Evolutionary conservation across 92 coral and sea anemone genomes (phyloP), one percentile per base, ranked within the genome.

Genomic region (Palythoa heliodiscus): DNA sequence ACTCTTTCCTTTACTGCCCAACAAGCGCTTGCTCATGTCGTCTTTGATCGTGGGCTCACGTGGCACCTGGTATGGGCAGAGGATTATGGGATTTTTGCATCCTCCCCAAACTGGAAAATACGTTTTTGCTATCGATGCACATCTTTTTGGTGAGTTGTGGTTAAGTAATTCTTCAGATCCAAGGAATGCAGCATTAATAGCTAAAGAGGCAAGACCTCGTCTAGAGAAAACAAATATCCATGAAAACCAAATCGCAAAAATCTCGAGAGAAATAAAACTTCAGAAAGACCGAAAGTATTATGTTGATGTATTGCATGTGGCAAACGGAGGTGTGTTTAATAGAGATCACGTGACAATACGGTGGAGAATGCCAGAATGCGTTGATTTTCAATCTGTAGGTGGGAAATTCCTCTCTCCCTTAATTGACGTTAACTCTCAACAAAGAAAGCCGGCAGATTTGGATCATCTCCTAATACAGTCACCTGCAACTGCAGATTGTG

Each of bases 21-120:
- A 63, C 70, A 71, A 89, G 67, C 88, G 89, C 22, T 85, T 83
- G 53, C 69, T 93, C 71, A 90, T 88, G 22, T 73, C 74, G 70
- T 75, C 87, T 5, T 89, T 92, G 60, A 86, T 83, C 73, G 88
- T 93, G 11, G 80, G 86, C 52, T 89, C 88, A 70, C 70, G 79
- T 71, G 92, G 86, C 13, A 80, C 57, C 52, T 89, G 95, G 96
- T 93, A 89, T 47, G 98, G 92, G 71, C 95, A 95, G 74, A 87
- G 98, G 78, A 89, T 95, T 19, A 75, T 87, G 86, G 98, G 98
- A 22, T 90, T 75, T 22, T 48, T 95, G 23, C 84, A 87, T 53
- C 96, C 98, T 3, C 91, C 93, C 2, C 16, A 12, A 17, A 85
- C 91, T 11, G 98, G 98, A 24, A 20, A 37, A 7, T 91, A 91